Conservation (phyloP, 1,140 invertebrate genomes). For the Venturia canescens region DNA sequence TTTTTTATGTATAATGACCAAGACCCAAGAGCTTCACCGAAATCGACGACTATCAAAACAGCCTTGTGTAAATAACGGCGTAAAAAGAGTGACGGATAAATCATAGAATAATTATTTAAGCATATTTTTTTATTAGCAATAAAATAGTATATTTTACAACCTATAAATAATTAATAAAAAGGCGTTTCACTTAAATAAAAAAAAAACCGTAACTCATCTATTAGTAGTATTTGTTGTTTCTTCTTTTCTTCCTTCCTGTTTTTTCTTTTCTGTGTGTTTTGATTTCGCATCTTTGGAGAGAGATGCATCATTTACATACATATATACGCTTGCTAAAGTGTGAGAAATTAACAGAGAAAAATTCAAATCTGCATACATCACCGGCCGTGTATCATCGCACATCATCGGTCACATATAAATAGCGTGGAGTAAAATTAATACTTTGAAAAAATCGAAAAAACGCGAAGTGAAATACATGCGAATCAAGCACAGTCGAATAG, state of each 20-base stretch:
- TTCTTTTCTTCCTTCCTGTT: neutral
- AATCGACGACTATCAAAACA: neutral
- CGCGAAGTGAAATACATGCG: neutral
- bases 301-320: constrained; percentile 8
- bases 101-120: constrained; percentile 54
- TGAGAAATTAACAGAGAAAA: neutral
- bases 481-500: neutral
- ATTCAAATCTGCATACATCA: constrained; percentile 5
- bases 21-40: neutral
- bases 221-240: neutral
- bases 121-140: constrained; percentile 69
- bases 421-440: neutral
- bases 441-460: neutral
- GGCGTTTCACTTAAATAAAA: constrained; percentile 60
- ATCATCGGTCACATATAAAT: too few relatives aligned
- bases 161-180: constrained; percentile 71
- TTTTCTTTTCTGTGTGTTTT: neutral
- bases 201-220: constrained; percentile 45
- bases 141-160: constrained; percentile 70
- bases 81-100: neutral
- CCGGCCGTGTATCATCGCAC: neutral
- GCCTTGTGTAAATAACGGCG: neutral
- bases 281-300: neutral
- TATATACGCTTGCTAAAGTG: neutral
- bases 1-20: neutral